These are phyloP conservation scores for Thera britannica DNA, from an alignment of 2,888 invertebrate genomes.

Conservation along the genomic window DNA sequence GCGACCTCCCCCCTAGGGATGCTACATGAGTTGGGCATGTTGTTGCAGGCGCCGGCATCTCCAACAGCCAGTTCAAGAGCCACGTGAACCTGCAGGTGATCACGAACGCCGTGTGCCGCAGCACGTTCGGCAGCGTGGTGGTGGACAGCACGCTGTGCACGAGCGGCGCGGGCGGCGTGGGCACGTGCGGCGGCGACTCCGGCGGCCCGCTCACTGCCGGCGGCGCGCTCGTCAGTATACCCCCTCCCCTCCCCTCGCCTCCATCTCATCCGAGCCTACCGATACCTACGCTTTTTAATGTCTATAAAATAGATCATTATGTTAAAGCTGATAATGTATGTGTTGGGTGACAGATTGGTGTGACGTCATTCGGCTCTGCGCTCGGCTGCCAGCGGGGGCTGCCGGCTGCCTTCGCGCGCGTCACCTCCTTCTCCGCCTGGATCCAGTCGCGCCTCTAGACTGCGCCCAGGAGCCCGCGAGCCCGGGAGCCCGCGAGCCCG, in stretches of 20 bases:
- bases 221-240: slow-evolving; percentile 34
- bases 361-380: slow-evolving; percentile 43
- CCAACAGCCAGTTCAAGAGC: slow-evolving; percentile 59
- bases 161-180: slow-evolving; percentile 54
- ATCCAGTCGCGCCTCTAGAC: slow-evolving; percentile 40
- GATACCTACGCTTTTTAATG: no score
- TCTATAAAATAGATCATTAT: no score
- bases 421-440: slow-evolving; percentile 47
- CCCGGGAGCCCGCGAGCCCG: no score
- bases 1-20: no score
- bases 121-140: slow-evolving; percentile 50
- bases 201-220: slow-evolving; percentile 59
- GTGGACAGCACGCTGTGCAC: slow-evolving; percentile 60
- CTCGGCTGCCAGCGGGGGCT: slow-evolving; percentile 44
- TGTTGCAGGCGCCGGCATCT: slow-evolving; percentile 51
- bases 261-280: no score
- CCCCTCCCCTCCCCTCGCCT: no score
- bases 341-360: slow-evolving; percentile 39
- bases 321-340: no score
- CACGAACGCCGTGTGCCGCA: slow-evolving; percentile 59
- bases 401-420: slow-evolving; percentile 45
- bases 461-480: no score
- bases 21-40: no score
- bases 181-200: slow-evolving; percentile 71
- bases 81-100: slow-evolving; percentile 72